phyloP scores from a whole-genome alignment of 2,113 vertebrate genomes.

The Mus spicilegus region DNA sequence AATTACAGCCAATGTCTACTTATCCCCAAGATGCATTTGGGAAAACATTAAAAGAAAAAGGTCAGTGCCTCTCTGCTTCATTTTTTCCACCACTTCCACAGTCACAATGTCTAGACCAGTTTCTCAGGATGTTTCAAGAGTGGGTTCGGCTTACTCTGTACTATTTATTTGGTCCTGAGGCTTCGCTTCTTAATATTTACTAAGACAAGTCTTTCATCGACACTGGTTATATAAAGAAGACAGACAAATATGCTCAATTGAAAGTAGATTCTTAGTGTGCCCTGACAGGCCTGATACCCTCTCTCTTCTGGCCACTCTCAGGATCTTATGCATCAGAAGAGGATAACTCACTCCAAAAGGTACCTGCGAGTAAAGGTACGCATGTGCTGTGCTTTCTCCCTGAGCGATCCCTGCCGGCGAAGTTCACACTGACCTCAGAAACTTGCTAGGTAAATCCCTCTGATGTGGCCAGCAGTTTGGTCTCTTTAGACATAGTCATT shows the following conservation, averaged over 20 bases:
- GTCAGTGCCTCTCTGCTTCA: background rate
- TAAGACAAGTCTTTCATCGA: background rate
- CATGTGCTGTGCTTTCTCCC: fast-evolving
- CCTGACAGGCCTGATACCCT: background rate
- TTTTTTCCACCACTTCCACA: background rate
- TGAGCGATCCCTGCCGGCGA: background rate
- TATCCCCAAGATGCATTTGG: background rate
- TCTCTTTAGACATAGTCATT: conserved; percentile 58
- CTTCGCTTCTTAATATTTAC: background rate
- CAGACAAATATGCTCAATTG: background rate
- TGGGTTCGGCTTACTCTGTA: background rate
- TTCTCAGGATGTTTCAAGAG: background rate
- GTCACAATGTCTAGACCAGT: background rate
- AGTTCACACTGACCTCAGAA: background rate
- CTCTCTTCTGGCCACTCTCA: background rate
- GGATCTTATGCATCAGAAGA: background rate
- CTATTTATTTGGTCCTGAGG: background rate
- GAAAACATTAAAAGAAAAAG: background rate
- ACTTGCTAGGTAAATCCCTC: background rate
- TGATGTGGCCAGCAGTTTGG: background rate
- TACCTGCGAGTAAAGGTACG: background rate
- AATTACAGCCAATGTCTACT: background rate
- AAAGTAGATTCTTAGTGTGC: background rate
- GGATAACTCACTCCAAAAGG: background rate
- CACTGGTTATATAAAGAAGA: background rate